phyloP scores from a whole-genome alignment of 2,113 vertebrate species.

The Girardinichthys multiradiatus region DNA sequence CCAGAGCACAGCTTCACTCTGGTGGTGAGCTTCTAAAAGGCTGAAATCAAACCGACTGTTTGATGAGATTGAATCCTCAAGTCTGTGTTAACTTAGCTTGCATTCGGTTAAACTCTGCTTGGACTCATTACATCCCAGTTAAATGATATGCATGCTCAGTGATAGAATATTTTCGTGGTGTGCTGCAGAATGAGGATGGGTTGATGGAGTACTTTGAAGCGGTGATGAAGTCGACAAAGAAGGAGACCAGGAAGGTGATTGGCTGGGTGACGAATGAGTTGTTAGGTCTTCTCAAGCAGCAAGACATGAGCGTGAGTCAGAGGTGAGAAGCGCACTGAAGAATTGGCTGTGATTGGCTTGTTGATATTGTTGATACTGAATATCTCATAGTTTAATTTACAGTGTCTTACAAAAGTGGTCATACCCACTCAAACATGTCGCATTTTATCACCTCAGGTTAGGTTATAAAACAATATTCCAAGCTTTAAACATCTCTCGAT shows the following conservation, averaged over 20 bases:
- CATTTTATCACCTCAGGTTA: too few relatives aligned
- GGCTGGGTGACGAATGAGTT: slow-evolving; percentile 92
- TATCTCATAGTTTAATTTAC: too few relatives aligned
- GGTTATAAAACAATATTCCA: too few relatives aligned
- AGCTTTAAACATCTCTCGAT: too few relatives aligned
- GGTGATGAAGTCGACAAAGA: slow-evolving; percentile 84
- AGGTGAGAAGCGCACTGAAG: slow-evolving; percentile 81
- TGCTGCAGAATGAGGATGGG: slow-evolving; percentile 89
- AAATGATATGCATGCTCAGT: slow-evolving; percentile 8
- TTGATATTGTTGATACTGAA: too few relatives aligned
- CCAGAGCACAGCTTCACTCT: slow-evolving; percentile 91
- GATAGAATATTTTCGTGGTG: background rate
- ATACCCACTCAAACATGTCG: too few relatives aligned
- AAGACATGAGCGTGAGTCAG: slow-evolving; percentile 84
- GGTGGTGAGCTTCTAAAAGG: slow-evolving; percentile 82
- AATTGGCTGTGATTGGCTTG: background rate
- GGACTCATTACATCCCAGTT: slow-evolving; percentile 17
- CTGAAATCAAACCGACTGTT: background rate
- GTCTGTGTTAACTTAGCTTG: background rate
- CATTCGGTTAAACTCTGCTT: slow-evolving; percentile 1
- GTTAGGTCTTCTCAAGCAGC: slow-evolving; percentile 86
- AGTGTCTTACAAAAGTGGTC: too few relatives aligned
- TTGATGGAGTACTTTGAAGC: slow-evolving; percentile 91
- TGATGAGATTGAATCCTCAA: background rate
- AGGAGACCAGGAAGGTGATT: slow-evolving; percentile 89